Percentiles rank a stretch among this genome's conserved stretches.
Evolutionary conservation across 2,797 vertebrate species (phyloP).

Genomic region (Myiotriccus ornatus): DNA sequence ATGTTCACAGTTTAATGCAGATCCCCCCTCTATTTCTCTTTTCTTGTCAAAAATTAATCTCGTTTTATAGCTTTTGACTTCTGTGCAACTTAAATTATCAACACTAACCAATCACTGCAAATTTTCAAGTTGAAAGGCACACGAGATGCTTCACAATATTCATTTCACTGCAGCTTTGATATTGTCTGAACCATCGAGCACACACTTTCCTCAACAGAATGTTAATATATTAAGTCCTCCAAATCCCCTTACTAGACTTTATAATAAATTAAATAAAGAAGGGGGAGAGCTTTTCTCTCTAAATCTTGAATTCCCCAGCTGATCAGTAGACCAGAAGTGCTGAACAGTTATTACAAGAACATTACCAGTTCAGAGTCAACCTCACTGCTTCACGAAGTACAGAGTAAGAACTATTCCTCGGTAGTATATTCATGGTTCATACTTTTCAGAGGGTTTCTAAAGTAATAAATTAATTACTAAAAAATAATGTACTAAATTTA

Average conservation of each 20-base stretch:
- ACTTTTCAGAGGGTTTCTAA: background rate
- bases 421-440: background rate
- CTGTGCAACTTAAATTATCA: background rate
- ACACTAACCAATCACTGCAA: background rate
- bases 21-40: background rate
- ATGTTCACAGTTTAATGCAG: background rate
- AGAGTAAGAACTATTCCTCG: background rate
- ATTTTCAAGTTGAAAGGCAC: background rate
- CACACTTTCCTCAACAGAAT: background rate
- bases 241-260: background rate
- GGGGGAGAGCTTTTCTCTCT: background rate
- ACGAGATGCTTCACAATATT: background rate
- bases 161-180: background rate
- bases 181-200: background rate
- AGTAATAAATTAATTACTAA: background rate
- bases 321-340: background rate
- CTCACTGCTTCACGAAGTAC: background rate
- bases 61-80: background rate
- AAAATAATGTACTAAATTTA: background rate
- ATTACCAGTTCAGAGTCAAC: background rate
- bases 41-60: background rate
- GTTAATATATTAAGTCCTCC: background rate
- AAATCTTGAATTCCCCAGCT: background rate
- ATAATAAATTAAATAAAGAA: background rate
- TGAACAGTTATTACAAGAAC: background rate